Evolutionary conservation across 2,888 invertebrate genomes (phyloP), one percentile per base, ranked within the genome.

Genomic region (Dione juno): DNA sequence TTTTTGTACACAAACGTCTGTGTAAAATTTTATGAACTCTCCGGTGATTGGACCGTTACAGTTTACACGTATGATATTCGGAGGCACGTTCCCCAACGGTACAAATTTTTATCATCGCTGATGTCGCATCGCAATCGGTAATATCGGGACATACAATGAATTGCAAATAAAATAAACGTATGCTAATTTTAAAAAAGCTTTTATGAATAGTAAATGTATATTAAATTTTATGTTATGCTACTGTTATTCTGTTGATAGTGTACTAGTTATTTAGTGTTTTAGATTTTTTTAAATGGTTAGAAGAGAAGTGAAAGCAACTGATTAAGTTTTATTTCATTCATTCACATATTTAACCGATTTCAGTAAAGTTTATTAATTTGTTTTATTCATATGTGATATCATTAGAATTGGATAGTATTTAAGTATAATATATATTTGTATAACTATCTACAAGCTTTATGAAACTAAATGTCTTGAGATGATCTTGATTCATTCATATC

Each of bases 31-130:
- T 82, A 83, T 83, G 81, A 77, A 76, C 81, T 80, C 73, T 84
- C 80, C 81, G 82, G 80, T 85, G 84, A 87, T 87, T 84, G 84
- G 82, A 78, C 77, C 76, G 77, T 84, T 81, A 83, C 81, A 79
- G 69, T 80, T 79, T 77, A 79, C 78, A 78, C 63, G 58, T 78
- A 78, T 78, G 59, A 77, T 85, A 88, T 88, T 87, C 88, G 74
- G 53, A 76, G 79, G 79, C 89, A 88, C 88, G 89, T 85, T 77
- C 70, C 59, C 75, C 77, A 77, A 76, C 74, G 76, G 78, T 81
- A 80, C 74, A 81, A 78, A 75, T 83, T 82, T 82, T 83, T 84
- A 82, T 77, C 77, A 76, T 70, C 70, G 75, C 79, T 80, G 80
- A 81, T 79, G 72, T 70, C 67, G 80, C 72, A 63, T 57, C 40